A percentile compares a stretch with the other conserved stretches of the same genome.
Evolutionary conservation across 2,888 invertebrate genomes (phyloP).

Genomic region (Lycia hirtaria): DNA sequence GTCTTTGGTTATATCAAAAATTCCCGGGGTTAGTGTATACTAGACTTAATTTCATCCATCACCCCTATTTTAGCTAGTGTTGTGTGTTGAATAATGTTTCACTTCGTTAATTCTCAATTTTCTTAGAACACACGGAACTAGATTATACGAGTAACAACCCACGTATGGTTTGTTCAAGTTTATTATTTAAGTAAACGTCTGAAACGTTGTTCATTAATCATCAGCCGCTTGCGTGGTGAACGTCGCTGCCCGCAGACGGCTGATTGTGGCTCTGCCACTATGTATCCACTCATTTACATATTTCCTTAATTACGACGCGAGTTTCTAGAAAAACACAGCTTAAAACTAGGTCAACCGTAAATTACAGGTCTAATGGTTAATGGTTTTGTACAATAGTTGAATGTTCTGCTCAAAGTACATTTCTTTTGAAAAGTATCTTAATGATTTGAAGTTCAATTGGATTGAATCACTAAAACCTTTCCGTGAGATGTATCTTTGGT

Average conservation of each 20-base stretch:
- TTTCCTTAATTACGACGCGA: slow-evolving; percentile 59
- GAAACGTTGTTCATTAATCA: slow-evolving; percentile 74
- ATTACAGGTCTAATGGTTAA: slow-evolving; percentile 28
- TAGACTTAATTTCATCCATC: no score
- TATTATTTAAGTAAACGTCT: slow-evolving; percentile 72
- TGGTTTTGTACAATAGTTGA: background rate
- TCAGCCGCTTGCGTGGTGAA: slow-evolving; percentile 59
- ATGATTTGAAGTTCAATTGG: no score
- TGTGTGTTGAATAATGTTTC: background rate
- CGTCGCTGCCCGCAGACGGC: slow-evolving; percentile 52
- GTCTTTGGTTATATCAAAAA: no score
- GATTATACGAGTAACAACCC: slow-evolving; percentile 6
- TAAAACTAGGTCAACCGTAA: slow-evolving; percentile 18
- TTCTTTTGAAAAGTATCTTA: no score
- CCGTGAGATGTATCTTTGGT: no score
- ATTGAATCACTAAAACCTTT: no score
- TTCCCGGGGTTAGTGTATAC: no score
- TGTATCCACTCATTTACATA: slow-evolving; percentile 74
- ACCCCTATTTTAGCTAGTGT: background rate
- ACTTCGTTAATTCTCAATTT: background rate
- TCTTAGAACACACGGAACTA: slow-evolving; percentile 5
- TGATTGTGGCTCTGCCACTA: slow-evolving; percentile 45
- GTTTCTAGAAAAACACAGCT: slow-evolving; percentile 37
- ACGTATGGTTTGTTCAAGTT: slow-evolving; percentile 22
- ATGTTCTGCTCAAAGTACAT: no score